Evolutionary conservation across 35 echinoderm and acorn worm genomes (phyloP).

Genomic region (Eucidaris tribuloides): DNA sequence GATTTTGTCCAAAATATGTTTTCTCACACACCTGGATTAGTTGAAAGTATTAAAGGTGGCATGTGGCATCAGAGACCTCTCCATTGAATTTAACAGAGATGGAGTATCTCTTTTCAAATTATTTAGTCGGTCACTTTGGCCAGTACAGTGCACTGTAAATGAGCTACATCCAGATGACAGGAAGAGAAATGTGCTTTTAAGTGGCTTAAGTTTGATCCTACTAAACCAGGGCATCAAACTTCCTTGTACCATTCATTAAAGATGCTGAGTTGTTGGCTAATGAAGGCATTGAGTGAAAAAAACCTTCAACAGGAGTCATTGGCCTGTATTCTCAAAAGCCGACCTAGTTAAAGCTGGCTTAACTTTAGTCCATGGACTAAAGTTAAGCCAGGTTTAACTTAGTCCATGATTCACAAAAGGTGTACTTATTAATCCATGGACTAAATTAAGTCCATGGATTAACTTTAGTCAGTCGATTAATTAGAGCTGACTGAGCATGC

Average conservation of each 20-base stretch:
- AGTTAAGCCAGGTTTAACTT: neutral
- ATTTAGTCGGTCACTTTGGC: neutral
- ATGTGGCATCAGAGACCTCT: too few relatives aligned
- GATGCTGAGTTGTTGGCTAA: neutral
- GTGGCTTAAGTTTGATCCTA: neutral
- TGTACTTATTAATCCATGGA: neutral
- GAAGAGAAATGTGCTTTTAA: constrained; percentile 1
- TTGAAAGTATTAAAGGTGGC: too few relatives aligned
- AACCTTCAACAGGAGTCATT: neutral
- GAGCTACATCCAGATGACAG: neutral
- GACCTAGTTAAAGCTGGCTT: neutral
- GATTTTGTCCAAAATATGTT: too few relatives aligned
- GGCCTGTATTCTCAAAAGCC: neutral
- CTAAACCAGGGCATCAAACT: neutral
- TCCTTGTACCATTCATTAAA: constrained; percentile 8
- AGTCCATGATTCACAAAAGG: neutral
- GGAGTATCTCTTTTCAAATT: too few relatives aligned
- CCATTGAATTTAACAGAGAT: too few relatives aligned
- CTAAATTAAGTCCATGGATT: too few relatives aligned
- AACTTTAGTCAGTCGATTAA: too few relatives aligned
- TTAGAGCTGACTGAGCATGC: too few relatives aligned
- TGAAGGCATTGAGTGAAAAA: neutral
- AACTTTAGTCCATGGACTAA: neutral
- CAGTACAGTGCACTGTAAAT: constrained; percentile 5
- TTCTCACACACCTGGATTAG: too few relatives aligned